These are phyloP conservation scores for Saguinus imperator DNA, from an alignment of 2,113 vertebrate genomes.

Conservation along the genomic window DNA sequence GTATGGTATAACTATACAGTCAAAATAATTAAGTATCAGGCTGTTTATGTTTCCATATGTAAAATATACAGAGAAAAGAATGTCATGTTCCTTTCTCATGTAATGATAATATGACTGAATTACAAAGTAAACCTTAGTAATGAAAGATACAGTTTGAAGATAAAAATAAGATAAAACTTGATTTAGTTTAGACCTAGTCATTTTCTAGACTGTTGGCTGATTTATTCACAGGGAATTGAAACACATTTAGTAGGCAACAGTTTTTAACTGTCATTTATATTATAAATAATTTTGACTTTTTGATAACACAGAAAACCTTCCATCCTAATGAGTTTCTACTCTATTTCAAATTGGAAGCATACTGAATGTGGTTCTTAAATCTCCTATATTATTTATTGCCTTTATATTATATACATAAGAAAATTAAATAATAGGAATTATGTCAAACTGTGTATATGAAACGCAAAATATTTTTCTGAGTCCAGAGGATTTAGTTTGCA, in stretches of 20 bases:
- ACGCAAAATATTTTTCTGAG: constrained; percentile 28
- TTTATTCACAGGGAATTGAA: constrained; percentile 63
- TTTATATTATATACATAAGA: neutral
- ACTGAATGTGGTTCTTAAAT: constrained; percentile 42
- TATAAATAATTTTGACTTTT: constrained; percentile 71
- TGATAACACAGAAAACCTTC: constrained; percentile 63
- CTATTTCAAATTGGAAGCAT: constrained; percentile 63
- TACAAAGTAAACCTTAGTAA: constrained; percentile 39
- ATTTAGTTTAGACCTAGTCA: constrained; percentile 60
- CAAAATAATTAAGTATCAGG: neutral
- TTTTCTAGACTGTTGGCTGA: constrained; percentile 60
- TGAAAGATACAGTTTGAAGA: constrained; percentile 58
- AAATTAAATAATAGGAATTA: constrained; percentile 64
- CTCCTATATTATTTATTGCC: constrained; percentile 33
- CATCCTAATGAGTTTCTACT: constrained; percentile 73
- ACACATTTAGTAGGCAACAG: constrained; percentile 58
- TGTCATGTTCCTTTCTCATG: constrained; percentile 58
- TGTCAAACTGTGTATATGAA: constrained; percentile 40
- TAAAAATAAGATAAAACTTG: constrained; percentile 19
- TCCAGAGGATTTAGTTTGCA: constrained; percentile 4
- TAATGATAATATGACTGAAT: constrained; percentile 46
- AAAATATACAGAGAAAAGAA: constrained; percentile 56
- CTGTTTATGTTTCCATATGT: constrained; percentile 56
- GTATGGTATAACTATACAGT: neutral
- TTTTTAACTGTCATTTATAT: constrained; percentile 59